These are phyloP conservation scores for Eupleurogrammus muticus DNA, from an alignment of 2,797 vertebrate genomes.

Conservation along the genomic window DNA sequence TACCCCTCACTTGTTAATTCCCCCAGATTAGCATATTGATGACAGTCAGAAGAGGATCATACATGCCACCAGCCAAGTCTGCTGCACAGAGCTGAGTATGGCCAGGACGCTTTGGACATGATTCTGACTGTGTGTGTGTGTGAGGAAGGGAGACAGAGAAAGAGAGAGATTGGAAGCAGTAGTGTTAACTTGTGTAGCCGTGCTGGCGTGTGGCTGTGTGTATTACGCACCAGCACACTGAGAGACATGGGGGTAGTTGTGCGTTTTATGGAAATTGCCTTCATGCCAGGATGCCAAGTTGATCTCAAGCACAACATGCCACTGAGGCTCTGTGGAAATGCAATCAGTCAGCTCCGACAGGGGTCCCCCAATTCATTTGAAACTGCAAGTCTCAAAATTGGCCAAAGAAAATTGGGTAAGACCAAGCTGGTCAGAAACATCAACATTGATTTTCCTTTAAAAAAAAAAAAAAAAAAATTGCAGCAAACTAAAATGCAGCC, in stretches of 20 bases:
- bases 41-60: conserved; percentile 85
- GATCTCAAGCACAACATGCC: conserved; percentile 68
- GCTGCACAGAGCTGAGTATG: conserved; percentile 84
- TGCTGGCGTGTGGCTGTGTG: conserved; percentile 32
- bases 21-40: conserved; percentile 93
- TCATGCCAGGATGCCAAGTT: conserved; percentile 69
- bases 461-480: conserved; percentile 5
- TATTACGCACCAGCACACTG: conserved; percentile 27
- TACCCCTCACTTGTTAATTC: conserved; percentile 88
- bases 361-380: conserved; percentile 70
- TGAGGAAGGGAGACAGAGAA: not conserved
- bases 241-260: conserved; percentile 58
- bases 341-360: conserved; percentile 71
- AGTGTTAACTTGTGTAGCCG: conserved; percentile 40
- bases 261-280: conserved; percentile 74
- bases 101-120: conserved; percentile 38
- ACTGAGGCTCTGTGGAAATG: conserved; percentile 73
- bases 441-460: conserved; percentile 53
- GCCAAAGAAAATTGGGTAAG: conserved; percentile 64
- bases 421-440: conserved; percentile 60
- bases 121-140: not conserved
- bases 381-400: conserved; percentile 70
- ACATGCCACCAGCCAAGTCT: conserved; percentile 84
- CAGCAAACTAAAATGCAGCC: not conserved
- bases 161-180: conserved; percentile 6